Evolutionary conservation across 2,888 invertebrate genomes (phyloP).

Genomic region (Oscheius sp.): DNA sequence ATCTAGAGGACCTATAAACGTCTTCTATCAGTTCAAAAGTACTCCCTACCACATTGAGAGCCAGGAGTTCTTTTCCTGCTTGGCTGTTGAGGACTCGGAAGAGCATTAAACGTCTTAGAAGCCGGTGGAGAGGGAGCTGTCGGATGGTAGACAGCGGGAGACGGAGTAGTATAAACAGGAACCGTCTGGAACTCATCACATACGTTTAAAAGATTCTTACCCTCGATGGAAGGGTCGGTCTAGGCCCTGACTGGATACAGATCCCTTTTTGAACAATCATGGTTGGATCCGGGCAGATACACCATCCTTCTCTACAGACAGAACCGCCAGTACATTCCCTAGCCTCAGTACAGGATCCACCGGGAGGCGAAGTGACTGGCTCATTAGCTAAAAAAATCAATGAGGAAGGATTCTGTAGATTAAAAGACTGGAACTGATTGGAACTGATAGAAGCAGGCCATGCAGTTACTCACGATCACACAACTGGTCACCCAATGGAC

Average conservation of each 20-base stretch:
- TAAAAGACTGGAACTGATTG: not conserved
- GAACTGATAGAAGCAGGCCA: not conserved
- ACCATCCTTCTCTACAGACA: constrained; percentile 63
- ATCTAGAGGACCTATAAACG: constrained; percentile 67
- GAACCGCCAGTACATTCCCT: constrained; percentile 66
- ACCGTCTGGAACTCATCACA: constrained; percentile 15
- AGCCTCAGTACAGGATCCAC: constrained; percentile 63
- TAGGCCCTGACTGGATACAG: constrained; percentile 58
- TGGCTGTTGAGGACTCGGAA: constrained; percentile 35
- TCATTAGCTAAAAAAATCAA: constrained; percentile 53
- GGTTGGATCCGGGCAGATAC: constrained; percentile 66
- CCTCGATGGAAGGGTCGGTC: constrained; percentile 50
- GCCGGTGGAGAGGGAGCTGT: constrained; percentile 7
- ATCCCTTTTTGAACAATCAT: constrained; percentile 65
- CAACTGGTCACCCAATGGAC: constrained; percentile 42
- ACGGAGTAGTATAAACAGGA: constrained; percentile 31
- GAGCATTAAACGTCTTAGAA: constrained; percentile 30
- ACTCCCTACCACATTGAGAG: constrained; percentile 56
- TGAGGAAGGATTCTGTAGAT: not conserved
- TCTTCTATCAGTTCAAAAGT: too few species aligned
- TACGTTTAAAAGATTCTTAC: constrained; percentile 14
- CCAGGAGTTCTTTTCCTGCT: constrained; percentile 58
- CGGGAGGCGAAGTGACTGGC: constrained; percentile 64
- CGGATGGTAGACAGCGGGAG: constrained; percentile 27
- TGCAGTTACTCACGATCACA: constrained; percentile 48